A percentile compares a stretch with the other conserved stretches of the same genome.
Conservation (phyloP, 1,140 invertebrate genomes). For the Bombus sibiricus region DNA sequence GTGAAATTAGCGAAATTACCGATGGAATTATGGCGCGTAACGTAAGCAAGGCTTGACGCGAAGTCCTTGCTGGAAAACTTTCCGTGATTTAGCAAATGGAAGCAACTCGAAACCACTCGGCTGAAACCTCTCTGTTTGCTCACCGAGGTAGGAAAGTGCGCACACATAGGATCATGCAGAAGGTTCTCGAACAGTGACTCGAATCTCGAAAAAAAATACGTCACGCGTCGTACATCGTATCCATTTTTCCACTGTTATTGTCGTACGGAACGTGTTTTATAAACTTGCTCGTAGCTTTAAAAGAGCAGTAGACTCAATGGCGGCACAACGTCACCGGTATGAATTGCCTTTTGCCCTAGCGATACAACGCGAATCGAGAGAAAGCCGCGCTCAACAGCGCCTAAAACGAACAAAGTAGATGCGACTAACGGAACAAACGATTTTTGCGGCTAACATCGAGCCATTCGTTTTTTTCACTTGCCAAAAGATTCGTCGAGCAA, state of each 20-base stretch:
- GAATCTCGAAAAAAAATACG: background rate
- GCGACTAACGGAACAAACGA: background rate
- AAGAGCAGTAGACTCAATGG: too few relatives aligned
- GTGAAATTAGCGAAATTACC: background rate
- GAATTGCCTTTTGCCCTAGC: background rate
- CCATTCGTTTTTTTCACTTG: too few relatives aligned
- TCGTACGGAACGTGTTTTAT: background rate
- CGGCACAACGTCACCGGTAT: too few relatives aligned
- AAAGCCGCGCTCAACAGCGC: background rate
- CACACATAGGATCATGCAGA: background rate
- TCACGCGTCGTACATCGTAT: background rate
- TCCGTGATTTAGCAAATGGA: conserved; percentile 25
- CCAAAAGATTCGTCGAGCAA: background rate
- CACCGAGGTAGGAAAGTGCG: background rate
- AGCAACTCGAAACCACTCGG: conserved; percentile 41
- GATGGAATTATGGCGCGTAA: background rate
- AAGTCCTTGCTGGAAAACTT: background rate
- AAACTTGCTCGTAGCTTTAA: background rate
- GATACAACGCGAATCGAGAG: background rate
- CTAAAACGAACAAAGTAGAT: background rate
- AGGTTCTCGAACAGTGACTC: too few relatives aligned
- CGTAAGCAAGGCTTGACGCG: too few relatives aligned
- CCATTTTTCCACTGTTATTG: background rate
- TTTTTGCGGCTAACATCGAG: background rate
- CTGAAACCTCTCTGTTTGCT: conserved; percentile 17